A percentile compares a stretch with the other conserved stretches of the same genome.
These are phyloP conservation scores for Scrobipalpa atriplicella DNA, from an alignment of 2,888 invertebrate species.

Conservation along the genomic window DNA sequence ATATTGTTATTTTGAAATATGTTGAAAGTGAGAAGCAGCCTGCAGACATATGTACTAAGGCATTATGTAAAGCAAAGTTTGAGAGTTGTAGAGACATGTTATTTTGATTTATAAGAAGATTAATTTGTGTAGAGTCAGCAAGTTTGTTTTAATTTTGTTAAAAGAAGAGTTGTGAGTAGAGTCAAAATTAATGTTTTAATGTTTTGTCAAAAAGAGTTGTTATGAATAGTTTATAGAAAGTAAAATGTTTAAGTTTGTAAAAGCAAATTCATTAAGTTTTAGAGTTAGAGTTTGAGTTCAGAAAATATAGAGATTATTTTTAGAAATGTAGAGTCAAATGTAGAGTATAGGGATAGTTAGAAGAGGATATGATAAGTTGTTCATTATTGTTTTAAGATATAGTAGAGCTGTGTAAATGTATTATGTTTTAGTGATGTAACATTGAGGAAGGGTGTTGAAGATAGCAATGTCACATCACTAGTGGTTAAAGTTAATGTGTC, in stretches of 20 bases:
- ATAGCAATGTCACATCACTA: no score
- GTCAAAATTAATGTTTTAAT: no score
- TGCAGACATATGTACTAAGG: slow-evolving; percentile 27
- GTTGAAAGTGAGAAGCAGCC: slow-evolving; percentile 13
- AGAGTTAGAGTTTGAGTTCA: no score
- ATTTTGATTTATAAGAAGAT: no score
- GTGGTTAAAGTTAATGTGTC: no score
- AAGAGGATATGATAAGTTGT: no score
- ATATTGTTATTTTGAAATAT: slow-evolving; percentile 24
- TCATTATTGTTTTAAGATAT: no score
- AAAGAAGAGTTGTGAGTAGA: no score
- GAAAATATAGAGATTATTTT: no score
- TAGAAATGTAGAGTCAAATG: no score
- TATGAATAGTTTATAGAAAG: not conserved
- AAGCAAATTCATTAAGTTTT: not conserved
- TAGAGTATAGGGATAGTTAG: no score
- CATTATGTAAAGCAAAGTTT: slow-evolving; percentile 1
- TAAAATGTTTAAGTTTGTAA: not conserved
- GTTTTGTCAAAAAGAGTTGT: not conserved
- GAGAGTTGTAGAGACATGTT: slow-evolving; percentile 15
- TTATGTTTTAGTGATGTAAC: slow-evolving; percentile 21
- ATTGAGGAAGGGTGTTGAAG: slow-evolving; percentile 21
- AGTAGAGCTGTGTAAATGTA: no score
- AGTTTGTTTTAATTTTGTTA: not conserved
- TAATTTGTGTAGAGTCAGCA: not conserved